Percentiles rank a stretch among this genome's conserved stretches.
These are phyloP conservation scores for Acleris laterana DNA, from an alignment of 2,888 invertebrate species.

Conservation along the genomic window DNA sequence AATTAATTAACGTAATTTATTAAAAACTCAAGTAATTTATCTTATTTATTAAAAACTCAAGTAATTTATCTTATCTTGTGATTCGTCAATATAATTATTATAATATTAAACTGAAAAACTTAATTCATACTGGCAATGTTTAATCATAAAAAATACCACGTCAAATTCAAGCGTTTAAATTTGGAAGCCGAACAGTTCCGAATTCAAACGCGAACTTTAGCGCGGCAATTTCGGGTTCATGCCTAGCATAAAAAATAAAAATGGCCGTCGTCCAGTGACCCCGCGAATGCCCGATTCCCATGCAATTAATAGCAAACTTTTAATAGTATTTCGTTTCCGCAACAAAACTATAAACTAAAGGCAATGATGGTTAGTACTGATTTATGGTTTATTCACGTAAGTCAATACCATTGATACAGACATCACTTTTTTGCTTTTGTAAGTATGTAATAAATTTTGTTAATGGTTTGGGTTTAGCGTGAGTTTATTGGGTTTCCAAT, in stretches of 20 bases:
- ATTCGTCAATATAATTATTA: too few species aligned
- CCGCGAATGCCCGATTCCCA: conserved; percentile 44
- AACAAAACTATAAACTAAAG: conserved; percentile 35
- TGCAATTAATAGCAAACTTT: conserved; percentile 43
- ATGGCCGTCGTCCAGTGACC: conserved; percentile 38
- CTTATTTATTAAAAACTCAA: too few species aligned
- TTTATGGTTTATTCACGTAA: conserved; percentile 30
- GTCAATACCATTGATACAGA: neutral
- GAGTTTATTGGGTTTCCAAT: too few species aligned
- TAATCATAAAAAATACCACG: neutral
- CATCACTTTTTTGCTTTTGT: neutral
- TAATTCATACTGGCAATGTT: too few species aligned
- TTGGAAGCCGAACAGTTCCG: conserved; percentile 2
- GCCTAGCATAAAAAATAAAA: conserved; percentile 28
- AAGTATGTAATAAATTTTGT: neutral
- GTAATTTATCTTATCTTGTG: too few species aligned
- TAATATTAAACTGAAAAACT: too few species aligned
- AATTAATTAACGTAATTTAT: too few species aligned
- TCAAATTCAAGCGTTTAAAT: conserved; percentile 7
- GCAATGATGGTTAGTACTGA: conserved; percentile 36
- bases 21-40: too few species aligned
- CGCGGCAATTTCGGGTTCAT: conserved; percentile 13
- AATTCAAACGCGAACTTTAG: conserved; percentile 2
- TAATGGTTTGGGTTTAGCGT: too few species aligned
- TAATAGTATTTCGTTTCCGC: conserved; percentile 42